Percentiles rank a stretch among this genome's conserved stretches.
Conservation (phyloP, 2,888 invertebrate species). For the Caenorhabditis macrosperma region DNA sequence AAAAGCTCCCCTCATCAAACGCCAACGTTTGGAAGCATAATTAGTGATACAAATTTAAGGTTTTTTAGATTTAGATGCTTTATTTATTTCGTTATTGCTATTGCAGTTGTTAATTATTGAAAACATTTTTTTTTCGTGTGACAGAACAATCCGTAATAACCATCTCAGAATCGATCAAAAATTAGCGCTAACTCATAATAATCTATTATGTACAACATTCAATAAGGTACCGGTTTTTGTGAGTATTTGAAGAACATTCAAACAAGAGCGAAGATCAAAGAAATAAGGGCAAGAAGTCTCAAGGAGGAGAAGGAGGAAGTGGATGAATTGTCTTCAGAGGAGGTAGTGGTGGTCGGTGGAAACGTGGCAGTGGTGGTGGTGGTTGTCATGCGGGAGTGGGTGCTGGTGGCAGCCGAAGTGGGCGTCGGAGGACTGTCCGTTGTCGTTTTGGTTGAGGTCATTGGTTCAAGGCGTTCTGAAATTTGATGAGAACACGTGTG, state of each 20-base stretch:
- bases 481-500: too few species aligned
- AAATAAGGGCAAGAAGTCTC: neutral
- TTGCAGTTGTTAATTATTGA: slow-evolving; percentile 8
- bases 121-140: neutral
- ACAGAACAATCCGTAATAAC: neutral
- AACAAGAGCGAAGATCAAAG: slow-evolving; percentile 7
- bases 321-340: slow-evolving; percentile 17
- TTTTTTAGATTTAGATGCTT: neutral
- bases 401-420: neutral
- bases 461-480: slow-evolving; percentile 45
- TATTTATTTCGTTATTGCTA: neutral
- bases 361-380: slow-evolving; percentile 1
- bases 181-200: neutral
- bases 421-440: neutral
- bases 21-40: slow-evolving; percentile 46
- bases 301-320: neutral
- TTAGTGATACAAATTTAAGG: neutral
- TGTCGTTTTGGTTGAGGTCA: slow-evolving; percentile 34
- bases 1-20: slow-evolving; percentile 12
- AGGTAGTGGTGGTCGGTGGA: slow-evolving; percentile 6
- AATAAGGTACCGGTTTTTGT: slow-evolving; percentile 27
- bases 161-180: neutral
- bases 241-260: slow-evolving; percentile 4
- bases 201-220: neutral
- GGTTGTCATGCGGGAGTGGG: neutral